These are phyloP conservation scores for Cynopterus brachyotis DNA, from an alignment of 2,113 vertebrate genomes.

Conservation along the genomic window DNA sequence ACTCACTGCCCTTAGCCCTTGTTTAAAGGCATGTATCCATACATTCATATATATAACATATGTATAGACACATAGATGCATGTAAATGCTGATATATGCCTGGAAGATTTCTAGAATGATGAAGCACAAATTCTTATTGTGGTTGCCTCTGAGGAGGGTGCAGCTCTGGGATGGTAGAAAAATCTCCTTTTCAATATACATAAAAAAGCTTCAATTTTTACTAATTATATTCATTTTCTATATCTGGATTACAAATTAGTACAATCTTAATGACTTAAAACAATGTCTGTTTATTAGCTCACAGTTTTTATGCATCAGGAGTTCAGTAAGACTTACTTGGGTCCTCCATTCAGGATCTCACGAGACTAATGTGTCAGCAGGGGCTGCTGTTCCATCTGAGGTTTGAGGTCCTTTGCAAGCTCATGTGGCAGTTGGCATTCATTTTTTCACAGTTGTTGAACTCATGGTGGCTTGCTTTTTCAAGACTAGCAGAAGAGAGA, in stretches of 20 bases:
- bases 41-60: neutral
- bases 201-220: constrained; percentile 28
- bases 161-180: neutral
- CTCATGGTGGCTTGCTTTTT: neutral
- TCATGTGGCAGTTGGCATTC: neutral
- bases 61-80: neutral
- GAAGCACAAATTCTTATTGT: neutral
- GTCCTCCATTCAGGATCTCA: neutral
- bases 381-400: neutral
- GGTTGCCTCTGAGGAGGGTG: neutral
- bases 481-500: neutral
- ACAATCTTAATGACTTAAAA: neutral
- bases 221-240: neutral
- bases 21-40: neutral
- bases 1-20: neutral
- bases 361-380: neutral
- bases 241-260: neutral
- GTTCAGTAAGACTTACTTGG: too few relatives aligned
- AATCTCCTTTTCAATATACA: neutral
- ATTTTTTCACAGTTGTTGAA: neutral
- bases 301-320: neutral
- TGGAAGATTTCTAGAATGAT: neutral
- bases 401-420: neutral
- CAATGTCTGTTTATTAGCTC: neutral
- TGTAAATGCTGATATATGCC: neutral